Percentiles rank a stretch among this genome's conserved stretches.
Conservation (phyloP, 2,888 invertebrate species). For the Diplazon laetatorius region DNA sequence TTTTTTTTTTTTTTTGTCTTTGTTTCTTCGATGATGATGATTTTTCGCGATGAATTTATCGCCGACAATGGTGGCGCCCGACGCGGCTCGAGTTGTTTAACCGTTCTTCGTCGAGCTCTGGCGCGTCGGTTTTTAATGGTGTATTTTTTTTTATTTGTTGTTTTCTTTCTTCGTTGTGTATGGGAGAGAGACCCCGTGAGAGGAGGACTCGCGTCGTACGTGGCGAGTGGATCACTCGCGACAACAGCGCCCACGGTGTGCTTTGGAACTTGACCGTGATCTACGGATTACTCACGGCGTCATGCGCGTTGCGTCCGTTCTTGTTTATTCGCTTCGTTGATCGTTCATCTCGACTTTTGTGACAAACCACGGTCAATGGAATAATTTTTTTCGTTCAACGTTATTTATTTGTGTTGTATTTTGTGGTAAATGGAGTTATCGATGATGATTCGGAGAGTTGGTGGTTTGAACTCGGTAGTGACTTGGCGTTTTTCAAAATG, state of each 20-base stretch:
- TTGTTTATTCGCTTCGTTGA: conserved; percentile 22
- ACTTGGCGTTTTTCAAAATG: conserved; percentile 64
- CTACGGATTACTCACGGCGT: conserved; percentile 61
- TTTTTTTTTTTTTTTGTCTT: too few relatives aligned
- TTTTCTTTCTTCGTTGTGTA: conserved; percentile 24
- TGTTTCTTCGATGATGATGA: too few relatives aligned
- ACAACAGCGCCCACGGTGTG: conserved; percentile 69
- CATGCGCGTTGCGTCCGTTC: conserved; percentile 48
- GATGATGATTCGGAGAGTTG: neutral
- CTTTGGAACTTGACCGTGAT: conserved; percentile 68
- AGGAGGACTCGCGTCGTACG: conserved; percentile 67
- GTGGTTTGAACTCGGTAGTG: conserved; percentile 48
- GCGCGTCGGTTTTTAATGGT: too few relatives aligned
- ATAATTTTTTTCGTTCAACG: too few relatives aligned
- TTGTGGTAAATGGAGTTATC: too few relatives aligned
- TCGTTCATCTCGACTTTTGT: too few relatives aligned
- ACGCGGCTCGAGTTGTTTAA: too few relatives aligned
- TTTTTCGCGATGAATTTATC: too few relatives aligned
- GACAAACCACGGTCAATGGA: too few relatives aligned
- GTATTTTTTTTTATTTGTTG: neutral
- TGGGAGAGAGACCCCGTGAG: conserved; percentile 40
- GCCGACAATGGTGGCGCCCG: too few relatives aligned
- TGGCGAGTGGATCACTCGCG: conserved; percentile 69
- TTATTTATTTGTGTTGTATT: neutral
- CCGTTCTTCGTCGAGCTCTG: too few relatives aligned